phyloP scores from a whole-genome alignment of 2,113 vertebrate species.

The Sialia sialis region DNA sequence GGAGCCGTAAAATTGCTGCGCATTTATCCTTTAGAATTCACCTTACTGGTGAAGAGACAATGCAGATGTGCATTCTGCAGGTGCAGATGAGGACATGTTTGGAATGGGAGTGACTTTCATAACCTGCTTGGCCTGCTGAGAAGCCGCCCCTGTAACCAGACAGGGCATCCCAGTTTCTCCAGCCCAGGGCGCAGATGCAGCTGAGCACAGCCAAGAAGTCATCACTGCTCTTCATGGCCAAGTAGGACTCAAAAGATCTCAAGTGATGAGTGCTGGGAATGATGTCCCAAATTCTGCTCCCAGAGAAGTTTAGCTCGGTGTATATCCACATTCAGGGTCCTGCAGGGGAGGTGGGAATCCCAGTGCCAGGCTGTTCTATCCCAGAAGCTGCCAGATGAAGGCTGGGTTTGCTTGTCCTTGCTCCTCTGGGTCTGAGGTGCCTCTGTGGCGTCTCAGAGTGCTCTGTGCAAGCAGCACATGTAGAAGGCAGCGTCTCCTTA shows the following conservation, averaged over 20 bases:
- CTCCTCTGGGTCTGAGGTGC: not conserved
- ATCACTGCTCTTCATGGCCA: fast-evolving
- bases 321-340: fast-evolving
- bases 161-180: not conserved
- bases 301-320: fast-evolving
- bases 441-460: not conserved
- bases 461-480: not conserved
- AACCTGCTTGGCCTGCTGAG: not conserved
- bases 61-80: not conserved
- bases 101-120: fast-evolving
- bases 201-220: not conserved
- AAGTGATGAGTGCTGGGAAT: not conserved
- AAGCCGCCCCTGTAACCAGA: fast-evolving
- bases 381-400: not conserved
- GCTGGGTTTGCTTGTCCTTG: not conserved
- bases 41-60: not conserved
- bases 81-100: fast-evolving
- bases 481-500: not conserved
- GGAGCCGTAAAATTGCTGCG: not conserved
- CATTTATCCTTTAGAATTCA: not conserved
- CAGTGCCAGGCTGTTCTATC: not conserved
- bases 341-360: not conserved
- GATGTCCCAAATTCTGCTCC: not conserved
- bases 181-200: not conserved
- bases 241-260: not conserved